These are phyloP conservation scores for Tromatobia lineatoria DNA, from an alignment of 2,888 invertebrate genomes.

Conservation along the genomic window DNA sequence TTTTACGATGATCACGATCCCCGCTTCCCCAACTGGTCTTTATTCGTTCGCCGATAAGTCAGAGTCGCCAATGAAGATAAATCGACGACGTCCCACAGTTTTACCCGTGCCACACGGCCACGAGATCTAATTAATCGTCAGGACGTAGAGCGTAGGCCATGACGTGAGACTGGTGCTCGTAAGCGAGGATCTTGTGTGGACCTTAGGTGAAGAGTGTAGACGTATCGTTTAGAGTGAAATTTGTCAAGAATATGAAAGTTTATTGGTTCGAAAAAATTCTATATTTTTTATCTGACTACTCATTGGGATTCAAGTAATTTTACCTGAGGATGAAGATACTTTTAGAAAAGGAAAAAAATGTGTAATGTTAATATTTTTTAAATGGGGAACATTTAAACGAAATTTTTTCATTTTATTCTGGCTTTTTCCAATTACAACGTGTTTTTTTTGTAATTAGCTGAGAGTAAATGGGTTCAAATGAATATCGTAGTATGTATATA, in stretches of 20 bases:
- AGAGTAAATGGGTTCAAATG: too few relatives aligned
- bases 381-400: too few relatives aligned
- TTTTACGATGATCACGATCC: conserved; percentile 60
- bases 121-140: conserved; percentile 80
- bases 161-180: conserved; percentile 24
- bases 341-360: too few relatives aligned
- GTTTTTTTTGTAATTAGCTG: too few relatives aligned
- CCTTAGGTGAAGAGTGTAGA: conserved; percentile 4
- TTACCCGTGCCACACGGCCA: conserved; percentile 69
- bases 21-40: conserved; percentile 32
- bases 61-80: conserved; percentile 81
- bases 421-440: too few relatives aligned
- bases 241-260: conserved; percentile 9
- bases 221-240: conserved; percentile 34
- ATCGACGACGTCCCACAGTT: conserved; percentile 78
- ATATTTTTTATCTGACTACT: too few relatives aligned
- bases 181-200: conserved; percentile 38
- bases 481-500: too few relatives aligned
- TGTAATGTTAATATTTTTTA: too few relatives aligned
- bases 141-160: conserved; percentile 40
- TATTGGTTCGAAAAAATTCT: too few relatives aligned
- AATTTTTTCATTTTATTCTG: too few relatives aligned
- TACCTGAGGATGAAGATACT: too few relatives aligned
- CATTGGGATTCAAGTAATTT: too few relatives aligned
- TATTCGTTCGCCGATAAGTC: conserved; percentile 76